Evolutionary conservation across 2,888 invertebrate genomes (phyloP), one percentile per base, ranked within the genome.

Genomic region (Parochlus steinenii): DNA sequence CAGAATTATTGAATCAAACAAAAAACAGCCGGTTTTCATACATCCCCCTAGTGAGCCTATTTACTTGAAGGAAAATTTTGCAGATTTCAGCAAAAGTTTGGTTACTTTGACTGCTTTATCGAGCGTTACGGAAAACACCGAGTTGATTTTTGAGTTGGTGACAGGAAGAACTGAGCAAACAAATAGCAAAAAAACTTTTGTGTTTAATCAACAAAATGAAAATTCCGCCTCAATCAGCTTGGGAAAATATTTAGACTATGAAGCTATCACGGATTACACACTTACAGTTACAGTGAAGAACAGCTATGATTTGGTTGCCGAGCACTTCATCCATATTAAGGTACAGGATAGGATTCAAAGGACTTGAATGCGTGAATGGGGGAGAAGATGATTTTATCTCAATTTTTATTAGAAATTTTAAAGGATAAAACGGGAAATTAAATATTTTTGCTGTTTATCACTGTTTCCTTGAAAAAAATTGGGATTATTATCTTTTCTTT

Each of bases 81-180:
- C 63, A 20, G 72, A 83, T 55, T 83, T 74, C 52, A 70, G 70
- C 32, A 62, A 63, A 28, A 69, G 72, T 22, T 74, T 85, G 45
- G 74, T 72, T 11, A 74, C 69, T 6, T 60, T 86, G 15, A 67
- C 66, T 46, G 86, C 85, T 45, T 74, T 75, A 25, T 83, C 85
- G 4, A 83, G 82, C 53, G 78, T 79, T 44, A 68, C 71, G 0
- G 75, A 77, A 46, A 74, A 76, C 48, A 69, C 71, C 33, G 72
- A 74, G 48, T 64, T 85, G 8, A 71, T 77, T 41, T 89, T 85
- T 49, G 79, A 82, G 51, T 59, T 89, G 35, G 72, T 83, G 6
- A 71, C 73, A 45, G 86, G 87, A 1, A 74, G 80, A 49, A 85
- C 85, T 0, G 79, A 79, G 47, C 85, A 85, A 56, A 83, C 86